Evolutionary conservation across 2,888 invertebrate species (phyloP), one percentile per base, ranked within the genome.

Genomic region (Synanthedon formicaeformis): DNA sequence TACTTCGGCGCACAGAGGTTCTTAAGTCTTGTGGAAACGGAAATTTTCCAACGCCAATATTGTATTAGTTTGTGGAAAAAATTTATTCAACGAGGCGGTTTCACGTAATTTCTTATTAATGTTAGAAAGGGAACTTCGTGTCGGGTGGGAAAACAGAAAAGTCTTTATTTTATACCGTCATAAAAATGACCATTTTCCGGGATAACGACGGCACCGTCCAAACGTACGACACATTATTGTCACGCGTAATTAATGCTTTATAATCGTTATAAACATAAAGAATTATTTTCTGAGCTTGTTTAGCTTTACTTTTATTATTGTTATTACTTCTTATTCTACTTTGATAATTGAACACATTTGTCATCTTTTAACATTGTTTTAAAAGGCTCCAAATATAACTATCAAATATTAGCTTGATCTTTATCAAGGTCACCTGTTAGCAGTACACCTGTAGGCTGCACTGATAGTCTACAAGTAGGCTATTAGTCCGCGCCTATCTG

Each of bases 171-270:
- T 75, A 76, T 74, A 63, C 53, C 64, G 58, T 64, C 69, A 66
- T 76, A 75, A 76, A 75, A 71, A 62, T 72, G 73, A 69, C 68
- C 70, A 71, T 73, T 71, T 62, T 62, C 57, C 56, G 41, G 58
- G 66, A 63, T 71, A 69, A 71, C 65, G 67, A 64, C 61, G 56
- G 55, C 59, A 57, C 59, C 56, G 58, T 59, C 60, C 61, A 56
- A 59, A 58, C 57, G 57, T 55, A 59, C 56, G 60, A 64, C 61
- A 62, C 56, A 59, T 67, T 64, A 62, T 71, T 67, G 71, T 62
- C 56, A 57, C 59, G 58, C 60, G 60, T 58, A 63, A 69, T 69
- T 34, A 34, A 34, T 34, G 34, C 45, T 45, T 45, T 45, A 45
- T 45, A 45, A 45, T 45, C 14, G 13, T 45, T 45, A 45, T 45